phyloP scores from a whole-genome alignment of 2,888 invertebrate species.

The Leptopterna dolabrata region DNA sequence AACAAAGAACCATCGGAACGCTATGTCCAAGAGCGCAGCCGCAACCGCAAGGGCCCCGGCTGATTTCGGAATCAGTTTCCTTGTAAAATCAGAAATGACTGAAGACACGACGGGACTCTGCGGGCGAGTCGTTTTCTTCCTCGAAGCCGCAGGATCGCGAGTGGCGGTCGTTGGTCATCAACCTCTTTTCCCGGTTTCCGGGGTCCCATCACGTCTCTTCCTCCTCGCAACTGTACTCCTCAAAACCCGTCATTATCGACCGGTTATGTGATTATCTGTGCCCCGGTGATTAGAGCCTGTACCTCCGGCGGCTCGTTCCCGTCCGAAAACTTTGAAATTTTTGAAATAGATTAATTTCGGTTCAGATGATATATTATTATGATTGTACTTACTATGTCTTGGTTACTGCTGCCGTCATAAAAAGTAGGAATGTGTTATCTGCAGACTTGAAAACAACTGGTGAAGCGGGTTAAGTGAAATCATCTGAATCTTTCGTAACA shows the following conservation, averaged over 20 bases:
- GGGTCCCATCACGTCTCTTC: background rate
- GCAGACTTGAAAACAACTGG: too few relatives aligned
- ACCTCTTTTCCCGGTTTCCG: slow-evolving; percentile 23
- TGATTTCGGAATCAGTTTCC: background rate
- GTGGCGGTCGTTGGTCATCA: background rate
- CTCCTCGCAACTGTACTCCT: background rate
- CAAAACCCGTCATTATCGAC: slow-evolving; percentile 8
- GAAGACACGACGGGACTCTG: background rate
- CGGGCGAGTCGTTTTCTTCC: background rate
- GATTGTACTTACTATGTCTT: too few relatives aligned
- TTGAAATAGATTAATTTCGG: background rate
- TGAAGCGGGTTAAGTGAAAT: too few relatives aligned
- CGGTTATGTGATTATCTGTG: slow-evolving; percentile 21
- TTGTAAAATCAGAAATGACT: background rate
- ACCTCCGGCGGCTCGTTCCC: background rate
- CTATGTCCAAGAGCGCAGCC: background rate
- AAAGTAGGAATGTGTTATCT: too few relatives aligned
- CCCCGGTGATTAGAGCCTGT: background rate
- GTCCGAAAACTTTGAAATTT: background rate
- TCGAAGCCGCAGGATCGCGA: slow-evolving; percentile 1
- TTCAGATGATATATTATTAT: background rate
- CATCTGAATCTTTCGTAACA: too few relatives aligned
- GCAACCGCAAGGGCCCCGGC: background rate
- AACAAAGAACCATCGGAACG: too few relatives aligned
- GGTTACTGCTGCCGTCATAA: too few relatives aligned